Conservation (phyloP, 2,113 vertebrate species). For the Cygnus buccinator region DNA sequence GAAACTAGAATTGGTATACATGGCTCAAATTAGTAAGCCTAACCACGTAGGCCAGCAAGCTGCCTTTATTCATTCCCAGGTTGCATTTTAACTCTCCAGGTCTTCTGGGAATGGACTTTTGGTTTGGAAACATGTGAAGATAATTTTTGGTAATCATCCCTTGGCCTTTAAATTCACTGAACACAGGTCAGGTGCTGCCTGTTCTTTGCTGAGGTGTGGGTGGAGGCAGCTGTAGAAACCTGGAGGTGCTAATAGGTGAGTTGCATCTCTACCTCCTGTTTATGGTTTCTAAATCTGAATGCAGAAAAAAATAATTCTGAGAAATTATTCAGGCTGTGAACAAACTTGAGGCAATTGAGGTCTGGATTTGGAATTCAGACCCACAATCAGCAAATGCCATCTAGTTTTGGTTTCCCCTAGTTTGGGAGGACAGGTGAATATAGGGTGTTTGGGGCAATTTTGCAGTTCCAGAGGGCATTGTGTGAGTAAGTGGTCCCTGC, state of each 20-base stretch:
- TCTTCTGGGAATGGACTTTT: background rate
- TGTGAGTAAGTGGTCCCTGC: background rate
- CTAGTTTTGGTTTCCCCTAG: background rate
- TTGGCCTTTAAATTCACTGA: background rate
- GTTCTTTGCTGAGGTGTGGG: background rate
- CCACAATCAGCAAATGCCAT: rapidly evolving
- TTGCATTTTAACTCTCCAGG: background rate
- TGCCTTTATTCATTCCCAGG: background rate
- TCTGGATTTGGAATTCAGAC: background rate
- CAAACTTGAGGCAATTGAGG: background rate
- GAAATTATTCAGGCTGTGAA: background rate
- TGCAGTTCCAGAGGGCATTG: background rate
- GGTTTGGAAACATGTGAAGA: background rate
- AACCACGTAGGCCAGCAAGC: background rate
- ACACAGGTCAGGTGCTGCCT: background rate
- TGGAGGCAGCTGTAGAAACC: background rate
- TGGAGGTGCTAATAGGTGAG: background rate
- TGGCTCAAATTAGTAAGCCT: background rate
- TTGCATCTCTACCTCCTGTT: background rate
- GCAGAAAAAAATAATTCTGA: background rate
- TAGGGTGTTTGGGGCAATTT: background rate
- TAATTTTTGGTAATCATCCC: background rate
- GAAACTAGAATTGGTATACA: background rate
- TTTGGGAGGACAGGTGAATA: background rate
- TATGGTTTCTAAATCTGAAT: background rate